Conservation (phyloP, 2,113 vertebrate genomes). For the Aegithalos caudatus region DNA sequence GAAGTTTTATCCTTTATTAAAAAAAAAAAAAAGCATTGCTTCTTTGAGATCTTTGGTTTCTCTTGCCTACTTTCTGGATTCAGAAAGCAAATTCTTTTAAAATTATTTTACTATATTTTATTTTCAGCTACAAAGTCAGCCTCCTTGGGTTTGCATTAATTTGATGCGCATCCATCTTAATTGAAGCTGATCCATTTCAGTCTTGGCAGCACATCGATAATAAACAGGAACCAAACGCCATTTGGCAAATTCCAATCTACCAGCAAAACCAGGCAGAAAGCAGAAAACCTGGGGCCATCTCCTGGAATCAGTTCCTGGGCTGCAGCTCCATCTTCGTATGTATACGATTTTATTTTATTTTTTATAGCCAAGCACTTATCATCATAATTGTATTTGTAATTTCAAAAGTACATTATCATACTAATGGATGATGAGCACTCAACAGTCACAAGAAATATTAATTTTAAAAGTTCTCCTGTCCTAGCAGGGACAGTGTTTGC, state of each 20-base stretch:
- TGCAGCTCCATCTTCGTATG: neutral
- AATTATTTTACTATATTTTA: neutral
- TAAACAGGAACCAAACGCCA: neutral
- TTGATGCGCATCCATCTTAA: slow-evolving; percentile 3
- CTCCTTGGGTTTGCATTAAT: neutral
- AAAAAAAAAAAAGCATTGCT: neutral
- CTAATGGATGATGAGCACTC: slow-evolving; percentile 1
- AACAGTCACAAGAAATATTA: neutral
- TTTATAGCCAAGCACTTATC: neutral
- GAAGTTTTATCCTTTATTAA: neutral
- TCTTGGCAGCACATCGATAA: neutral
- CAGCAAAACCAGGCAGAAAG: neutral
- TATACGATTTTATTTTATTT: neutral
- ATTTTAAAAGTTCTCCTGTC: slow-evolving; percentile 30
- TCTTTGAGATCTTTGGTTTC: neutral
- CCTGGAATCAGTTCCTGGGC: neutral
- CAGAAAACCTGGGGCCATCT: neutral
- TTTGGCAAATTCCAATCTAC: neutral
- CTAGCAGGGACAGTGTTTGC: slow-evolving; percentile 13
- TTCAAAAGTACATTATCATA: slow-evolving; percentile 3
- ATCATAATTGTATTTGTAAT: slow-evolving; percentile 6
- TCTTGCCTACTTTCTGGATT: neutral
- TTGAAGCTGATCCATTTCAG: neutral
- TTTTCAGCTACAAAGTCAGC: neutral
- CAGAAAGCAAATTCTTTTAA: neutral